A percentile compares a stretch with the other conserved stretches of the same genome.
phyloP scores from a whole-genome alignment of 2,113 vertebrate genomes.

The Rhinoptilus africanus region DNA sequence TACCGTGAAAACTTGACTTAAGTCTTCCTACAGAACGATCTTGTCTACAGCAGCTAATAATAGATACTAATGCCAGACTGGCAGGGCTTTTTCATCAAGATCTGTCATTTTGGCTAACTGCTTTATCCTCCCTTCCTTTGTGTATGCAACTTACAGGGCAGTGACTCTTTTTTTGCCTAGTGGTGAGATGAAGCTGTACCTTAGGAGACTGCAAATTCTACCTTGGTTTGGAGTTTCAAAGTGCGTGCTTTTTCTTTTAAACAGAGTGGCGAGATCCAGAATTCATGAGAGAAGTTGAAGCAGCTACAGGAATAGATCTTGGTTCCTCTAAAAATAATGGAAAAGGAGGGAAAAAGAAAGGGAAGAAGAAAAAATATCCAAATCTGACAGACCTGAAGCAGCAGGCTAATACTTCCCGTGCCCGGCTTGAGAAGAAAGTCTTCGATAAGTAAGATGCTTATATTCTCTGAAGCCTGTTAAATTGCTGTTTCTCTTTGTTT shows the following conservation, averaged over 20 bases:
- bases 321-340: constrained; percentile 78
- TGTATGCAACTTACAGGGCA: not conserved
- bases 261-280: constrained; percentile 89
- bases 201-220: not conserved
- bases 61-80: not conserved
- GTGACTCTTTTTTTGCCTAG: not conserved
- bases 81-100: not conserved
- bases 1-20: not conserved
- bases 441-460: constrained; percentile 86
- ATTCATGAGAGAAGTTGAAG: constrained; percentile 91
- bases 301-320: constrained; percentile 84
- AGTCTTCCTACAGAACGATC: not conserved
- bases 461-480: not conserved
- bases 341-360: constrained; percentile 72
- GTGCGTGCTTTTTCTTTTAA: not conserved
- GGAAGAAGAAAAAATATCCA: constrained; percentile 83
- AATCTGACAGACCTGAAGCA: constrained; percentile 90
- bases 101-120: not conserved
- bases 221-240: not conserved
- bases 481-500: not conserved
- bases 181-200: not conserved
- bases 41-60: not conserved
- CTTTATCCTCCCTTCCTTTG: not conserved
- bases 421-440: constrained; percentile 87
- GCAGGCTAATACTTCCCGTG: constrained; percentile 79